Evolutionary conservation across 2,797 vertebrate genomes (phyloP).

Genomic region (Amazona ochrocephala): DNA sequence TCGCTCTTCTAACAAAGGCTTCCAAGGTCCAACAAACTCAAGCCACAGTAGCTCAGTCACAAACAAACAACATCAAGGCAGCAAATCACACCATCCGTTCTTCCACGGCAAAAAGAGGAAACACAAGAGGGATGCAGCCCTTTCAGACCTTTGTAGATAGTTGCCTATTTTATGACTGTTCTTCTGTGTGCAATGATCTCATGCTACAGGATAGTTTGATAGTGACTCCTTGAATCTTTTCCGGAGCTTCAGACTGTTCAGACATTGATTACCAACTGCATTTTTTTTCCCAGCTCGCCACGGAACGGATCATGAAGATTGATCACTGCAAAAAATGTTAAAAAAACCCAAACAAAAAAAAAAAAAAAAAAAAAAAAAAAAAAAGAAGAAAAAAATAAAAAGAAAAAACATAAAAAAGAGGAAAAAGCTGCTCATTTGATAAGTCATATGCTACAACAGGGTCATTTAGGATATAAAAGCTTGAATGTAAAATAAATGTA

Average conservation of each 20-base stretch:
- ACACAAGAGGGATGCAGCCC: conserved; percentile 89
- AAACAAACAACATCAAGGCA: conserved; percentile 81
- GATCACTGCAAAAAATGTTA: conserved; percentile 70
- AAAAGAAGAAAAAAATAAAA: background rate
- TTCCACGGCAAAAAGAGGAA: conserved; percentile 95
- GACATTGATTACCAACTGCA: conserved; percentile 79
- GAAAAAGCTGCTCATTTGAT: conserved; percentile 78
- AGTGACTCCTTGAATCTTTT: conserved; percentile 74
- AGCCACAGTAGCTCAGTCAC: conserved; percentile 81
- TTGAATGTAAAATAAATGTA: conserved; percentile 82
- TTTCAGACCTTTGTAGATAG: conserved; percentile 96
- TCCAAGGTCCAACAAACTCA: conserved; percentile 86
- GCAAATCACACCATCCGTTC: conserved; percentile 90
- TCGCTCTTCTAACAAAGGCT: conserved; percentile 87
- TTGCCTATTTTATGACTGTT: conserved; percentile 73
- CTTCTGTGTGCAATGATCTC: conserved; percentile 80
- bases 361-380: background rate
- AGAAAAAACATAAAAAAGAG: conserved; percentile 1
- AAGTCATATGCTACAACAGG: conserved; percentile 81
- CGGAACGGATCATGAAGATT: conserved; percentile 82
- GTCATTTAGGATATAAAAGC: conserved; percentile 81
- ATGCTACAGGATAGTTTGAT: conserved; percentile 76
- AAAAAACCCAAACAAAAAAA: background rate
- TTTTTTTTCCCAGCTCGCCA: conserved; percentile 84
- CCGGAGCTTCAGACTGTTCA: conserved; percentile 79